Conservation (phyloP, 2,797 vertebrate species). For the Anas georgica region DNA sequence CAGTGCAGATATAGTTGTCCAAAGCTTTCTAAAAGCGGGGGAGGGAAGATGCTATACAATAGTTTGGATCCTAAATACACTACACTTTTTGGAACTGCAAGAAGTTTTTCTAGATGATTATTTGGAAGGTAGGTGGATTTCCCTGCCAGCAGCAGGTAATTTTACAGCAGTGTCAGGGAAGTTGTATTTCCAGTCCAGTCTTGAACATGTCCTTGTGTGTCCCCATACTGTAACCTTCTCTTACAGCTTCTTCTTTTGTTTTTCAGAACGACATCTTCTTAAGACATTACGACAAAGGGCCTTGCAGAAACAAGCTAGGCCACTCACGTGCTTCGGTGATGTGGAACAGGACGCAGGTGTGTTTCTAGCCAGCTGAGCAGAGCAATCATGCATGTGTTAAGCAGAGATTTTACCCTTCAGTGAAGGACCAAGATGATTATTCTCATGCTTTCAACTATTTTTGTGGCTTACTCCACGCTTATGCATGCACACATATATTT, state of each 20-base stretch:
- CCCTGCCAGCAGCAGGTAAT: not conserved
- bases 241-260: slow-evolving; percentile 11
- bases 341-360: slow-evolving; percentile 98
- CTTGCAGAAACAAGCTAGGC: slow-evolving; percentile 95
- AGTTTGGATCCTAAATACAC: not conserved
- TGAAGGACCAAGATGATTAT: not conserved
- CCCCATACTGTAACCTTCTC: not conserved
- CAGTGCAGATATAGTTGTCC: not conserved
- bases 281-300: slow-evolving; percentile 96
- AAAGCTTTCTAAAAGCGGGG: not conserved
- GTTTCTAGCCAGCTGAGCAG: not conserved
- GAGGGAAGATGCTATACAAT: not conserved
- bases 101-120: not conserved
- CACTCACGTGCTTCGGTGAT: slow-evolving; percentile 96
- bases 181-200: not conserved
- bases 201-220: not conserved
- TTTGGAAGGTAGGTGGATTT: not conserved
- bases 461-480: not conserved
- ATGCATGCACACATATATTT: not conserved
- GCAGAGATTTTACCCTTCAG: not conserved
- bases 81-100: not conserved
- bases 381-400: not conserved
- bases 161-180: not conserved
- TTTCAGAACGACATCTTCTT: slow-evolving; percentile 96
- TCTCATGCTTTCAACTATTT: not conserved